phyloP scores from a whole-genome alignment of 2,113 vertebrate genomes.

The Xiphophorus maculatus region DNA sequence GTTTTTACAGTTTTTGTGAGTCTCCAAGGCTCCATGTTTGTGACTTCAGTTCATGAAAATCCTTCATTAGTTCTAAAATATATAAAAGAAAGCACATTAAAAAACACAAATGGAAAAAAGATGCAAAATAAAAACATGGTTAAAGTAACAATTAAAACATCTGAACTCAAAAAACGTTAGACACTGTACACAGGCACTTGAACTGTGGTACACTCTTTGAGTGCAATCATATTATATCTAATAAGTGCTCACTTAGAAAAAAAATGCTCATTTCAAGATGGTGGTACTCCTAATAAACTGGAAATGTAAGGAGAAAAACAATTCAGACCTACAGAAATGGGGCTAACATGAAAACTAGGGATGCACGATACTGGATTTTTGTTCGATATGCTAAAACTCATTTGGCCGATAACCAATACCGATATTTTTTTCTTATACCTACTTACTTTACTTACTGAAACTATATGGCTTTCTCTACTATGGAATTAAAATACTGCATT shows the following conservation, averaged over 20 bases:
- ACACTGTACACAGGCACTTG: slow-evolving; percentile 82
- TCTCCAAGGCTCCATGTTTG: slow-evolving; percentile 40
- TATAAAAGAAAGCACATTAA: slow-evolving; percentile 47
- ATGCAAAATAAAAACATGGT: slow-evolving; percentile 22
- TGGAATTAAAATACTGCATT: too few relatives aligned
- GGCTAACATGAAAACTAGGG: slow-evolving; percentile 15
- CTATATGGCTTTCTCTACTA: too few relatives aligned
- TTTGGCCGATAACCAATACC: too few relatives aligned
- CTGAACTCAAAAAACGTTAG: slow-evolving; percentile 62
- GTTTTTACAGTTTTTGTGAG: slow-evolving; percentile 61
- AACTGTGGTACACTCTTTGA: slow-evolving; percentile 76
- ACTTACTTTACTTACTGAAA: too few relatives aligned
- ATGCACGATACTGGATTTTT: too few relatives aligned
- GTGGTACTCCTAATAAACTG: slow-evolving; percentile 60
- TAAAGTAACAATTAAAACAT: slow-evolving; percentile 11
- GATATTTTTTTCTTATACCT: too few relatives aligned
- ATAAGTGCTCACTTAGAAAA: slow-evolving; percentile 77
- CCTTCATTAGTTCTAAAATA: slow-evolving; percentile 51
- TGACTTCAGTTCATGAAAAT: slow-evolving; percentile 46
- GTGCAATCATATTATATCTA: slow-evolving; percentile 74
- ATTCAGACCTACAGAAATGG: slow-evolving; percentile 5
- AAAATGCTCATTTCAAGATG: slow-evolving; percentile 57
- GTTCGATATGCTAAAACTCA: too few relatives aligned
- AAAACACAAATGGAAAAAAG: slow-evolving; percentile 29
- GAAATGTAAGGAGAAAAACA: slow-evolving; percentile 46